Conservation (phyloP, 2,888 invertebrate genomes). For the Netelia virgata region DNA sequence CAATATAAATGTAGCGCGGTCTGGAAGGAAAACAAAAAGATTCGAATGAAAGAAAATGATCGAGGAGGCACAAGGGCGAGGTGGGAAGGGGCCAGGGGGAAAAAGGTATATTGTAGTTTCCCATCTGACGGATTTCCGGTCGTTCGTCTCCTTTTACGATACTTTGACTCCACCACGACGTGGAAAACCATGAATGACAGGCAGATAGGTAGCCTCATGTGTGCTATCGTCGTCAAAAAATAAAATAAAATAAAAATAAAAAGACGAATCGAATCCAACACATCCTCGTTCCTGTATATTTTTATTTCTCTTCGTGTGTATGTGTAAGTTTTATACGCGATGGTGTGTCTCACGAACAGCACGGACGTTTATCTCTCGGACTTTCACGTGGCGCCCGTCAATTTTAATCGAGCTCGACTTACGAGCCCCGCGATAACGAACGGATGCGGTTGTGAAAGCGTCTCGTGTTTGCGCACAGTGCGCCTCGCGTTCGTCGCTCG, state of each 20-base stretch:
- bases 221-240: not conserved
- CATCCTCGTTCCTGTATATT: constrained; percentile 12
- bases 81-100: not conserved
- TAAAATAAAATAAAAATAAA: constrained; percentile 5
- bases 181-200: not conserved
- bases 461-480: constrained; percentile 38
- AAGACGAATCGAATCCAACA: constrained; percentile 2
- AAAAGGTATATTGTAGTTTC: constrained; percentile 14
- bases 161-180: constrained; percentile 3
- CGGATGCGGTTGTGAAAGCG: constrained; percentile 69
- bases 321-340: not conserved
- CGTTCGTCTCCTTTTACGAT: constrained; percentile 14
- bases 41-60: not conserved
- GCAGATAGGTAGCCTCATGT: not conserved
- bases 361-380: constrained; percentile 61
- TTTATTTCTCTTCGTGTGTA: too few species aligned
- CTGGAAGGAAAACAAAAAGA: not conserved
- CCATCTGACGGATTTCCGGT: constrained; percentile 37
- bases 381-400: constrained; percentile 69
- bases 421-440: constrained; percentile 66
- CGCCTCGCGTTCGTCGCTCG: not conserved
- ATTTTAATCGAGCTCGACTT: constrained; percentile 67
- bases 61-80: not conserved
- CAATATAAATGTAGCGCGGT: not conserved
- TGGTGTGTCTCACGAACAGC: constrained; percentile 44